Evolutionary conservation across 2,797 vertebrate species (phyloP).

Genomic region (Pseudomugil tenellus): DNA sequence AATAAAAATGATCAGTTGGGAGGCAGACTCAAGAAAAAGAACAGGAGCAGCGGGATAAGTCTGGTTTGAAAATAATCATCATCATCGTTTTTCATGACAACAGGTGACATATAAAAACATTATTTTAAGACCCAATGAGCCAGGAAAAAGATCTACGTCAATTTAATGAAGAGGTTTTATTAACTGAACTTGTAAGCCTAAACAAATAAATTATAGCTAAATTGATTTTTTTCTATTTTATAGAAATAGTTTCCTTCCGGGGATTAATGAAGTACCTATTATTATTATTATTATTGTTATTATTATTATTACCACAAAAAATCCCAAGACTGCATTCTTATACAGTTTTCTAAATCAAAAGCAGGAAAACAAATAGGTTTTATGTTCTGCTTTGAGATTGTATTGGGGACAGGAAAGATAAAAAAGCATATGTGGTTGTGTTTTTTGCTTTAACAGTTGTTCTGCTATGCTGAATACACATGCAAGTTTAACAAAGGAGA

Average conservation of each 20-base stretch:
- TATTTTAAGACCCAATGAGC: neutral
- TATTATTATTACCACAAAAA: neutral
- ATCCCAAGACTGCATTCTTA: neutral
- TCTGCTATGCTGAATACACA: constrained; percentile 32
- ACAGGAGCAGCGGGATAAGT: neutral
- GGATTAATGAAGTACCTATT: too few species aligned
- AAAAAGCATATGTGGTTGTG: constrained; percentile 19
- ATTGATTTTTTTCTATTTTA: neutral
- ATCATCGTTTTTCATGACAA: neutral
- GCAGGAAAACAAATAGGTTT: neutral
- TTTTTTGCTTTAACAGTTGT: constrained; percentile 22
- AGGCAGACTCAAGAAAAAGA: constrained; percentile 1
- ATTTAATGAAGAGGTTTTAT: too few species aligned
- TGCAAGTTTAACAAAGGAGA: constrained; percentile 25
- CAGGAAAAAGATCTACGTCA: neutral
- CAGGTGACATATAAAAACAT: neutral
- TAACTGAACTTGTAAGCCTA: too few species aligned
- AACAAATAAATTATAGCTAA: neutral
- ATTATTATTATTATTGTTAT: too few species aligned
- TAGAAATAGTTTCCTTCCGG: too few species aligned
- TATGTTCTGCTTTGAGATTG: neutral
- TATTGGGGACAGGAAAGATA: constrained; percentile 14
- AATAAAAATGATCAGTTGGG: constrained; percentile 31
- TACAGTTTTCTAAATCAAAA: neutral
- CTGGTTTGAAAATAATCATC: neutral